Evolutionary conservation across 2,888 invertebrate genomes (phyloP), one percentile per base, ranked within the genome.

Genomic region (Cryptosula pallasiana): DNA sequence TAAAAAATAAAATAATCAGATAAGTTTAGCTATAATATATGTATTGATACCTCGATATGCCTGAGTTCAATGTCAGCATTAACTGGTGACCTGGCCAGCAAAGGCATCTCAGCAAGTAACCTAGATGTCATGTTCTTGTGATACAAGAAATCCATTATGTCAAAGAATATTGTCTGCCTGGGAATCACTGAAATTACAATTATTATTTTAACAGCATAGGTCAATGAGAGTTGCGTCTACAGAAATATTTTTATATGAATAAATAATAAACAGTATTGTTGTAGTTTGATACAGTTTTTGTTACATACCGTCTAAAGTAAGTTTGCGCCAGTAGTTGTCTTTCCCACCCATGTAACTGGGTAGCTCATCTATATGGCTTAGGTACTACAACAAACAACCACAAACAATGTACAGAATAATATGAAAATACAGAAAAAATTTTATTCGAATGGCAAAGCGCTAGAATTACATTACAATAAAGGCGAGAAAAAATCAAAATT

Each of bases 271-370:
- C n/a, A n/a, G n/a, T n/a, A n/a, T n/a, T n/a, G n/a, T n/a, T n/a
- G n/a, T n/a, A n/a, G n/a, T n/a, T n/a, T n/a, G n/a, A n/a, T n/a
- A n/a, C n/a, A n/a, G n/a, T n/a, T n/a, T n/a, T n/a, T n/a, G n/a
- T n/a, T n/a, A n/a, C 76, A 75, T 78, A 83, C 83, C 81, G 77
- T 81, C 81, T 35, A 84, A 74, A 29, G 82, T 82, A 32, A 84
- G 76, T 73, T 81, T 80, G 72, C 84, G 78, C 84, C 84, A 84
- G 72, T 78, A 78, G 73, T 84, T 84, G 72, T 82, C 82, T 75
- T 80, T 81, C 2, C 84, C 84, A 69, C 84, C 84, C 75, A 80
- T 76, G 72, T 80, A 78, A 2, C 82, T 81, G 25, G 84, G 84
- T 35, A 79, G 78, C 75, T 84, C 84, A 78, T 84, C 84, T 25